A percentile compares a stretch with the other conserved stretches of the same genome.
These are phyloP conservation scores for Papilio helenus DNA, from an alignment of 1,140 invertebrate species.

Conservation along the genomic window DNA sequence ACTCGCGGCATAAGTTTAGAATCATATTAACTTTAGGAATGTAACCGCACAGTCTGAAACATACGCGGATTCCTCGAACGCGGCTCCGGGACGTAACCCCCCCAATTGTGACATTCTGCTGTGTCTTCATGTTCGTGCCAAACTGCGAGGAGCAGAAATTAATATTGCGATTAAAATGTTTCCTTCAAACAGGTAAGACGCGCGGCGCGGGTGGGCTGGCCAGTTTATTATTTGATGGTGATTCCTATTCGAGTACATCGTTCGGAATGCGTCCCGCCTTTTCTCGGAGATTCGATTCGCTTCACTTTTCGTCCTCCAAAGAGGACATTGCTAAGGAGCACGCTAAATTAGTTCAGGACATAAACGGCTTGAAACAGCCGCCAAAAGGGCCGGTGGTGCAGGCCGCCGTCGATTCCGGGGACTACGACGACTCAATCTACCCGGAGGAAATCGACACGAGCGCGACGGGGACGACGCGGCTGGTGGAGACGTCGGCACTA, in stretches of 20 bases:
- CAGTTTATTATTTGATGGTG: background rate
- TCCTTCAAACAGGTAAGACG: background rate
- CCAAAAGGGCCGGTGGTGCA: conserved; percentile 57
- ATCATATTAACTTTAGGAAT: too few species aligned
- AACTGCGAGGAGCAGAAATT: background rate
- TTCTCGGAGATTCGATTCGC: conserved; percentile 54
- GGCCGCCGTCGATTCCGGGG: conserved; percentile 57
- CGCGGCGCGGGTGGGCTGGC: background rate
- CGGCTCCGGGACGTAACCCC: too few species aligned
- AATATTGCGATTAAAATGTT: background rate
- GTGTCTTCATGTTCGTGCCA: background rate
- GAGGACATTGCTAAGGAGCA: conserved; percentile 76
- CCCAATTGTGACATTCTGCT: background rate
- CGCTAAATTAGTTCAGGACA: conserved; percentile 75
- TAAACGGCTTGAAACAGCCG: conserved; percentile 68
- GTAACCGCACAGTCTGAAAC: too few species aligned
- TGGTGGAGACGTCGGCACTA: conserved; percentile 19
- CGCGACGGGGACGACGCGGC: conserved; percentile 49
- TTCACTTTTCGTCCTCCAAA: conserved; percentile 45
- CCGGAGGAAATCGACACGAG: conserved; percentile 70
- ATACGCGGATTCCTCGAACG: too few species aligned
- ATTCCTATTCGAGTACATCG: conserved; percentile 24
- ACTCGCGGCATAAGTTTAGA: too few species aligned
- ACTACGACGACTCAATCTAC: conserved; percentile 75
- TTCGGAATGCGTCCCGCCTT: conserved; percentile 40